These are phyloP conservation scores for Xiphophorus couchianus DNA, from an alignment of 2,113 vertebrate genomes.

Conservation along the genomic window DNA sequence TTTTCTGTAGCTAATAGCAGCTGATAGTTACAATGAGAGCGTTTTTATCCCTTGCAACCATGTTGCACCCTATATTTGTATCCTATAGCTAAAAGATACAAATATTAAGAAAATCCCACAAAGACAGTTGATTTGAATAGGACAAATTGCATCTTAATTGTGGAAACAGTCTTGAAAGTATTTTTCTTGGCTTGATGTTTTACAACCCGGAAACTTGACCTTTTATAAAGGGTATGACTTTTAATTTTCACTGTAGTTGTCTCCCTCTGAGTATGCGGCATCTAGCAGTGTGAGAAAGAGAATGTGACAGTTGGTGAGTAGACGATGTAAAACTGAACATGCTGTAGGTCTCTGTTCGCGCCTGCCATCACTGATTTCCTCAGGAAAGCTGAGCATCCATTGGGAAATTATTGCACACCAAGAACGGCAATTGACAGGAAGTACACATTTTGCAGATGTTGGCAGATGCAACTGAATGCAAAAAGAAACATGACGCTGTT, in stretches of 20 bases:
- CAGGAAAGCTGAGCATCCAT: constrained; percentile 16
- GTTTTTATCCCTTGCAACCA: too few species aligned
- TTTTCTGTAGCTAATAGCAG: too few species aligned
- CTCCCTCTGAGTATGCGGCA: constrained; percentile 23
- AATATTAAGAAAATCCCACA: too few species aligned
- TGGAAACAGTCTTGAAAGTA: not conserved
- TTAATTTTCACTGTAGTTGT: not conserved
- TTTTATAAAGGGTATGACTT: not conserved
- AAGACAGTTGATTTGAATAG: not conserved
- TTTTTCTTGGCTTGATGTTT: not conserved
- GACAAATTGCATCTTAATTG: not conserved
- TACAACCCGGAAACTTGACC: not conserved
- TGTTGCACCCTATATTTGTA: too few species aligned
- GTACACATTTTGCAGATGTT: not conserved
- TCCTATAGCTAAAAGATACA: too few species aligned
- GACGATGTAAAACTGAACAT: constrained; percentile 40
- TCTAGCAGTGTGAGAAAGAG: constrained; percentile 24
- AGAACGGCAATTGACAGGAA: constrained; percentile 8
- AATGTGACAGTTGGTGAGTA: constrained; percentile 27
- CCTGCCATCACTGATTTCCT: constrained; percentile 47
- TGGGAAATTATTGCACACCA: constrained; percentile 7
- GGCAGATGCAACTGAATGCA: constrained; percentile 2
- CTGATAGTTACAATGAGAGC: too few species aligned
- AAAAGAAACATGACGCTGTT: not conserved
- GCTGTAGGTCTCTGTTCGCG: constrained; percentile 32